Evolutionary conservation across 1,140 invertebrate genomes (phyloP).

Genomic region (Heliconius eleuchia): DNA sequence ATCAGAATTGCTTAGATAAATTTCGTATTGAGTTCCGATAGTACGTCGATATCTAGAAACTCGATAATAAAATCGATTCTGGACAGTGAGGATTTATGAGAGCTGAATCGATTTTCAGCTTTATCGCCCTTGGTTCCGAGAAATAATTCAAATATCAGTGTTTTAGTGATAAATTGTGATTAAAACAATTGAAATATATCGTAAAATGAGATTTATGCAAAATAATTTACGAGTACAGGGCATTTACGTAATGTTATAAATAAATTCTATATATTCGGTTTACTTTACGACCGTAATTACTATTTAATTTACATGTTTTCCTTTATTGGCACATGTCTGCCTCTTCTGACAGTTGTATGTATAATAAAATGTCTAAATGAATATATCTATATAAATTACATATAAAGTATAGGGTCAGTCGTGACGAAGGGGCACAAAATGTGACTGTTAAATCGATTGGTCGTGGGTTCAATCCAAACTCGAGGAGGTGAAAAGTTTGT

Average conservation of each 20-base stretch:
- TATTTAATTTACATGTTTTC: background rate
- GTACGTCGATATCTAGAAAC: constrained; percentile 31
- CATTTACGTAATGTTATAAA: background rate
- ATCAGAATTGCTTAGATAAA: constrained; percentile 45
- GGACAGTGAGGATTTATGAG: constrained; percentile 37
- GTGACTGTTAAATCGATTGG: no score
- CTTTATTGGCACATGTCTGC: background rate
- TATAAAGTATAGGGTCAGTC: background rate
- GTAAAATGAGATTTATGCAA: background rate
- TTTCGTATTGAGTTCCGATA: constrained; percentile 41
- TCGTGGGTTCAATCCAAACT: no score
- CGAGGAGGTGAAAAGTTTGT: no score
- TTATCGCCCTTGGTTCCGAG: constrained; percentile 30
- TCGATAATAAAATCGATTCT: constrained; percentile 43
- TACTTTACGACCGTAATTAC: background rate
- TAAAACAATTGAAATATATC: background rate
- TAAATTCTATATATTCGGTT: background rate
- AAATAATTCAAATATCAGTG: constrained; percentile 31
- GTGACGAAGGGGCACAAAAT: no score
- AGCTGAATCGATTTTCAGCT: constrained; percentile 39
- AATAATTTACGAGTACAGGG: background rate
- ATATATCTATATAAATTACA: background rate
- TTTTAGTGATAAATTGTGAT: constrained; percentile 11
- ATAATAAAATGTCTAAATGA: background rate
- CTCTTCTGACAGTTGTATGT: background rate